Evolutionary conservation across 1,140 invertebrate species (phyloP), one percentile per base, ranked within the genome.

Genomic region (Drosophila bipectinata): DNA sequence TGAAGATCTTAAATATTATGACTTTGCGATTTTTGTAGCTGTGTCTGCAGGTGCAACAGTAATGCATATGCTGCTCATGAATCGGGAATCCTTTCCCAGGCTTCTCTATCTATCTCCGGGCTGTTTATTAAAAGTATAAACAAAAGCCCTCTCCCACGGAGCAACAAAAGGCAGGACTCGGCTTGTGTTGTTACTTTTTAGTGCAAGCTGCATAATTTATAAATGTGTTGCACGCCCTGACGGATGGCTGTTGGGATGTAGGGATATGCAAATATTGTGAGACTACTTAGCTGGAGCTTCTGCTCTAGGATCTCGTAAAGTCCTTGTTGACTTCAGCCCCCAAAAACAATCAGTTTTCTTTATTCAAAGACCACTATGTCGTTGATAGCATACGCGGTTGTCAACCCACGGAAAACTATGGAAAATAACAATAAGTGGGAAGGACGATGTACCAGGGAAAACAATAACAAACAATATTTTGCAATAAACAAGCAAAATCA

Each of bases 181-280:
- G 54, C 48, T 57, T 59, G 21, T 66, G 54, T 52, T 74, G 63
- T 72, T 81, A 74, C 68, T 85, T 81, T 80, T 85, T 71, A 77
- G 81, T 77, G 72, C 64, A 77, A 72, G 57, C 77, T 85, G 72
- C 56, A 85, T 85, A 78, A 87, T 85, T 85, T 85, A 85, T 85
- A 72, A 78, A 74, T 69, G 79, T 72, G 68, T 44, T 78, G 48
- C 68, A 78, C 39, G 41, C 55, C 52, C 52, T 83, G 74, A 83
- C 78, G 74, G 47, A 83, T 57, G 52, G 67, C 44, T 58, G 44
- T 47, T 44, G 18, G 32, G 18, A 64, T 48, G 34, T 39, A 32
- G 24, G 44, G 57, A 39, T 69, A 69, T 57, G 67, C 44, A 69
- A 71, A 71, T 69, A 69, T 69, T 71, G 10, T 9, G 67, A 69